A percentile compares a stretch with the other conserved stretches of the same genome.
Evolutionary conservation across 2,888 invertebrate species (phyloP).

Genomic region (Perithous albicinctus): DNA sequence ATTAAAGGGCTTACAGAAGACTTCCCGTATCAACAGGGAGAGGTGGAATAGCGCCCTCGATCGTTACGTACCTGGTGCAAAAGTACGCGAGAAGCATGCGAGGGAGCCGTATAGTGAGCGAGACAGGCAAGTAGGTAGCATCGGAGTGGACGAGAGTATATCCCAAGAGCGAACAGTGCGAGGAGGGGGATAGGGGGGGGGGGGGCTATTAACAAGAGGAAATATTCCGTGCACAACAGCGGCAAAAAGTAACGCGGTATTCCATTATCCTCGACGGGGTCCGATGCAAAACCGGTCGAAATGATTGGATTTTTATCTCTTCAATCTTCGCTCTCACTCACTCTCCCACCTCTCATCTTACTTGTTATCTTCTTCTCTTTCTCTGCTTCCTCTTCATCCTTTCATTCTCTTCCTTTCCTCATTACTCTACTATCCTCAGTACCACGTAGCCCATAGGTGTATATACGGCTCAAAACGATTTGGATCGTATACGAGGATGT

Average conservation of each 20-base stretch:
- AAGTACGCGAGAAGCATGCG: slow-evolving; percentile 40
- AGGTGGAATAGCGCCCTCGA: slow-evolving; percentile 44
- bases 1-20: slow-evolving; percentile 11
- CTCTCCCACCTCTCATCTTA: slow-evolving; percentile 27
- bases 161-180: slow-evolving; percentile 43
- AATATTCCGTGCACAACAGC: slow-evolving; percentile 79
- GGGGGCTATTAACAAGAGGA: slow-evolving; percentile 79
- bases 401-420: slow-evolving; percentile 17
- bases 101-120: slow-evolving; percentile 54
- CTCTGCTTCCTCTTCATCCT: slow-evolving; percentile 15
- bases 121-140: slow-evolving; percentile 65
- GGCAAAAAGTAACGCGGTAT: slow-evolving; percentile 81
- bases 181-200: slow-evolving; percentile 60
- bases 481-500: slow-evolving; percentile 15
- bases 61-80: slow-evolving; percentile 50
- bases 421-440: slow-evolving; percentile 30
- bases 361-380: slow-evolving; percentile 15
- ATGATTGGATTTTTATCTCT: slow-evolving; percentile 83
- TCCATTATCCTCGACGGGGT: slow-evolving; percentile 80
- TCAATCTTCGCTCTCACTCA: slow-evolving; percentile 69
- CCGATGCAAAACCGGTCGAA: slow-evolving; percentile 82
- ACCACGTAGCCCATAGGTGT: slow-evolving; percentile 7
- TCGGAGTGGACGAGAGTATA: slow-evolving; percentile 47
- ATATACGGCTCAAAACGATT: neutral
- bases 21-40: slow-evolving; percentile 27